Evolutionary conservation across 2,888 invertebrate species (phyloP).

Genomic region (Falcaria lacertinaria): DNA sequence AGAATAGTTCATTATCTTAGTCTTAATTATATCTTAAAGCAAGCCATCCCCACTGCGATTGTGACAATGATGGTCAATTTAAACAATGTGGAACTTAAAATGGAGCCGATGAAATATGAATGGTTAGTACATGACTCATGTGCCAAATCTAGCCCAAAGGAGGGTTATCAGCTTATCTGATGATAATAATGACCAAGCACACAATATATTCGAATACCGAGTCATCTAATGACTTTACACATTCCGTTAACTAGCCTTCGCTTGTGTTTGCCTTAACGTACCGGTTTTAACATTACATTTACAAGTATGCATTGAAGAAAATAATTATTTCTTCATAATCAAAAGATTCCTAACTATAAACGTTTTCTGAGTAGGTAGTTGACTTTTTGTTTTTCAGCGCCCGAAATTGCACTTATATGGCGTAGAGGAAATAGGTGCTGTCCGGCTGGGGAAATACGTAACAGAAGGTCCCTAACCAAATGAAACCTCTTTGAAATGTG

Average conservation of each 20-base stretch:
- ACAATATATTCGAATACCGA: not conserved
- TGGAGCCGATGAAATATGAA: slow-evolving; percentile 14
- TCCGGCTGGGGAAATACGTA: no score
- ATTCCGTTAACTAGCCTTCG: not conserved
- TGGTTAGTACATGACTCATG: slow-evolving; percentile 13
- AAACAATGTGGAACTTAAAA: slow-evolving; percentile 48
- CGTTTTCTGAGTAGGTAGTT: no score
- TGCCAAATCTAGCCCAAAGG: not conserved
- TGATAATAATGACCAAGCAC: not conserved
- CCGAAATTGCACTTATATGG: no score
- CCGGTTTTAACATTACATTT: no score
- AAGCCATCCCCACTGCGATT: slow-evolving; percentile 51
- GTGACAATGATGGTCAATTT: slow-evolving; percentile 19
- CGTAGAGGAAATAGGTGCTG: no score
- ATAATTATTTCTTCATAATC: no score
- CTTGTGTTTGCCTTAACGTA: no score
- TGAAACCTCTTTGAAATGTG: no score
- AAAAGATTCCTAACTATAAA: no score
- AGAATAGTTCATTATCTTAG: not conserved
- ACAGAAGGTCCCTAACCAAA: no score
- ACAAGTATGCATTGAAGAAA: no score
- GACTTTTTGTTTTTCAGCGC: no score
- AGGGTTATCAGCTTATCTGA: not conserved
- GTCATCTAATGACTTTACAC: not conserved
- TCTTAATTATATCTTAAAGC: slow-evolving; percentile 13